Conservation (phyloP, 1,140 invertebrate genomes). For the Drosophila albomicans region DNA sequence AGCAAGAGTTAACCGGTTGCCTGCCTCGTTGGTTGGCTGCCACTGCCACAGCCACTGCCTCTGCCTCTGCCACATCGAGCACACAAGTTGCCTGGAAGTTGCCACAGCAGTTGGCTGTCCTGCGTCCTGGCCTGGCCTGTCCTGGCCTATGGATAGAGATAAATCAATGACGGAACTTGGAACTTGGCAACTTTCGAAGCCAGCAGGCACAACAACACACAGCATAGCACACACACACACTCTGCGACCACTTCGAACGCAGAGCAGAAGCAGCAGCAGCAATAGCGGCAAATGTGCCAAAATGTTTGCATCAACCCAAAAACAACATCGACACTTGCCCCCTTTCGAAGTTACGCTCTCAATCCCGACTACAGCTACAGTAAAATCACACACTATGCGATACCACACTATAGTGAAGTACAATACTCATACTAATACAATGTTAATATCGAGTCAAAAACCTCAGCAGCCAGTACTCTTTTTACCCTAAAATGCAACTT, state of each 20-base stretch:
- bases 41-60: too few species aligned
- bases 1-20: conserved; percentile 40
- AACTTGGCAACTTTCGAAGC: conserved; percentile 20
- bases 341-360: too few species aligned
- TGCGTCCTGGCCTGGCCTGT: not conserved
- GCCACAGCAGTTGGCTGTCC: not conserved
- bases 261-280: not conserved
- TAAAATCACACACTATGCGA: conserved; percentile 6
- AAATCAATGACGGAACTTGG: conserved; percentile 39
- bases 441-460: too few species aligned
- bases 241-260: not conserved
- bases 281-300: conserved; percentile 15
- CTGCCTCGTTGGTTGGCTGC: conserved; percentile 12
- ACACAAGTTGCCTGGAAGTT: conserved; percentile 10
- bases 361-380: conserved; percentile 3
- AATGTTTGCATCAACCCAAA: conserved; percentile 8
- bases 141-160: conserved; percentile 22
- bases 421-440: too few species aligned
- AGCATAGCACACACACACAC: not conserved
- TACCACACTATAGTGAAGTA: not conserved
- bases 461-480: too few species aligned
- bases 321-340: not conserved
- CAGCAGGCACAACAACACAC: conserved; percentile 2
- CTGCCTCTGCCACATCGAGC: too few species aligned
- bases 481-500: too few species aligned